phyloP scores from a whole-genome alignment of 2,888 invertebrate species.

The Amorpha juglandis region DNA sequence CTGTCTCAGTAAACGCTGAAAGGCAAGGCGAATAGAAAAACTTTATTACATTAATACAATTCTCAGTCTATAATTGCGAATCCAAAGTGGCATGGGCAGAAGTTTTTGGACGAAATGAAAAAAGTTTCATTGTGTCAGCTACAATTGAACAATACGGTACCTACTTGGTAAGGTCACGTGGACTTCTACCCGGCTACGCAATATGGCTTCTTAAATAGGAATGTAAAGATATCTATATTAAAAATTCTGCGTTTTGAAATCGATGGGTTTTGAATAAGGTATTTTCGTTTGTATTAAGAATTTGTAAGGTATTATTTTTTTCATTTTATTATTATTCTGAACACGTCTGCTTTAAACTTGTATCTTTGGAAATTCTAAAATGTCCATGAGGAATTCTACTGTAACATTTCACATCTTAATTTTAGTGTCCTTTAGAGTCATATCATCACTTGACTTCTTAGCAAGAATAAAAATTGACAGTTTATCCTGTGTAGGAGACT shows the following conservation, averaged over 20 bases:
- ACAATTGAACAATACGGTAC: slow-evolving; percentile 53
- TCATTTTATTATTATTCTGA: no score
- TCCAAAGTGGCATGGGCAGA: slow-evolving; percentile 32
- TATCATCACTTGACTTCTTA: no score
- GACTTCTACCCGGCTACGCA: not conserved
- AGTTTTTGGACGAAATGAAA: slow-evolving; percentile 60
- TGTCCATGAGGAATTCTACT: not conserved
- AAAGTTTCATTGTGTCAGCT: slow-evolving; percentile 60
- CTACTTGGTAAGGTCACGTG: slow-evolving; percentile 33
- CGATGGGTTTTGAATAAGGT: no score
- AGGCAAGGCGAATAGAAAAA: not conserved
- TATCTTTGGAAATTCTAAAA: not conserved
- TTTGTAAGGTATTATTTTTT: not conserved
- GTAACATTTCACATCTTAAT: no score
- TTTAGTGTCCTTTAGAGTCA: no score
- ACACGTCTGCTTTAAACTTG: no score
- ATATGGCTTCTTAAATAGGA: slow-evolving; percentile 16
- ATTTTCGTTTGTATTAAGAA: not conserved
- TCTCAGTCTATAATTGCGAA: slow-evolving; percentile 17
- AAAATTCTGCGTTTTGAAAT: slow-evolving; percentile 5
- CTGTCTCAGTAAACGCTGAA: not conserved
- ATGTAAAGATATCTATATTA: slow-evolving; percentile 7
- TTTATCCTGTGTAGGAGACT: no score
- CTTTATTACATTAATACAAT: slow-evolving; percentile 9
- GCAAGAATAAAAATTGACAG: no score